Evolutionary conservation across 2,888 invertebrate genomes (phyloP).

Genomic region (Sarcophaga carnaria): DNA sequence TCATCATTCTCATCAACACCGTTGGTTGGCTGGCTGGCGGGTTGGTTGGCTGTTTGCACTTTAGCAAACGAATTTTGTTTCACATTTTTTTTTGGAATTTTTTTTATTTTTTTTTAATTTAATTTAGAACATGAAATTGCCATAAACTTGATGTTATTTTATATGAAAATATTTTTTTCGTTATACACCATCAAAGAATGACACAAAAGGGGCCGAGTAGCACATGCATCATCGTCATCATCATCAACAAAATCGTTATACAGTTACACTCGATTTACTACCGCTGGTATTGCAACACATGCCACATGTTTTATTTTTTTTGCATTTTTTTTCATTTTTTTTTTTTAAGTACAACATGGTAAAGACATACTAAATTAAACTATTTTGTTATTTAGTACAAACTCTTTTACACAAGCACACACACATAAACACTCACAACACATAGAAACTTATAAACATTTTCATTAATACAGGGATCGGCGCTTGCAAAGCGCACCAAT

Average conservation of each 20-base stretch:
- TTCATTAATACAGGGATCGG: no score
- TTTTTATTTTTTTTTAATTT: slow-evolving; percentile 7
- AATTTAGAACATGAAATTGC: slow-evolving; percentile 45
- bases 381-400: slow-evolving; percentile 13
- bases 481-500: no score
- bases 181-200: not conserved
- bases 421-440: not conserved
- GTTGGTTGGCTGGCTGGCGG: not conserved
- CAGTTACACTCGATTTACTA: slow-evolving; percentile 44
- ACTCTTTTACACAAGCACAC: not conserved
- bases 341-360: not conserved
- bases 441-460: not conserved
- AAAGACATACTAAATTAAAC: slow-evolving; percentile 41
- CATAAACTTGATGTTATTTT: slow-evolving; percentile 42
- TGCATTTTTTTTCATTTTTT: not conserved
- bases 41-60: no score
- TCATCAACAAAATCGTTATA: not conserved
- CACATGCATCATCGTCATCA: not conserved
- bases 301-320: not conserved
- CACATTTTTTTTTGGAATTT: no score
- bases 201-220: not conserved
- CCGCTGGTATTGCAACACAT: slow-evolving; percentile 50
- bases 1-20: not conserved
- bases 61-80: not conserved
- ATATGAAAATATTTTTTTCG: not conserved